A percentile compares a stretch with the other conserved stretches of the same genome.
These are phyloP conservation scores for Turnix velox DNA, from an alignment of 2,113 vertebrate genomes.

Conservation along the genomic window DNA sequence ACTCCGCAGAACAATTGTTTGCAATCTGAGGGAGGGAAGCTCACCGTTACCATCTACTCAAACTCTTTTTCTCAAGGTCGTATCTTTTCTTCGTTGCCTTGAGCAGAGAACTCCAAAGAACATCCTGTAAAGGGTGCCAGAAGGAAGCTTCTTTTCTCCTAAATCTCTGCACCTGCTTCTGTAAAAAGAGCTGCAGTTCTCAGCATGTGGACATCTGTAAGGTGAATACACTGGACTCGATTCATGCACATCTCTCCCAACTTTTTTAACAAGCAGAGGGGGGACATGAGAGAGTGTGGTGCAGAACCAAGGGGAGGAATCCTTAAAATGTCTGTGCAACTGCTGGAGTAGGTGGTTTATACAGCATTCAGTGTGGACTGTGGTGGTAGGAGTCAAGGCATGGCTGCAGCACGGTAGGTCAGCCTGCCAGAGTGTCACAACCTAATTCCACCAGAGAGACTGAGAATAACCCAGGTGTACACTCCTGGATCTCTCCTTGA, in stretches of 20 bases:
- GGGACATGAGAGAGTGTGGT: neutral
- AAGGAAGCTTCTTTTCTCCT: neutral
- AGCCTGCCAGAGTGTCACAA: neutral
- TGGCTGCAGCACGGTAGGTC: neutral
- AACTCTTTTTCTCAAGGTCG: neutral
- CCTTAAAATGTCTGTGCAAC: neutral
- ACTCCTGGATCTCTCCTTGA: neutral
- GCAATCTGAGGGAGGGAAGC: accelerated
- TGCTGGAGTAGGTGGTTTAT: neutral
- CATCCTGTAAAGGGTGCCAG: neutral
- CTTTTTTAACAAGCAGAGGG: accelerated
- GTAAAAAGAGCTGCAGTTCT: neutral
- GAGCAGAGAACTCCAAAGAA: neutral
- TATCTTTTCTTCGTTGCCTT: neutral
- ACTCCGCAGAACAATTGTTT: neutral
- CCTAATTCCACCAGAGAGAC: neutral
- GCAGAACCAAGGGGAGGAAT: neutral
- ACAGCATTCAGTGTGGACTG: neutral
- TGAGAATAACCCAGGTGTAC: neutral
- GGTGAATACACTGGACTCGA: accelerated
- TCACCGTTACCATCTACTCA: neutral
- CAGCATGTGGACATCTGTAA: neutral
- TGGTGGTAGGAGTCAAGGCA: neutral
- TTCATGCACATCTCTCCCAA: neutral
- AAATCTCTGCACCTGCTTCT: neutral